Evolutionary conservation across 92 coral and sea anemone genomes (phyloP).

Genomic region (Siderastrea siderea): DNA sequence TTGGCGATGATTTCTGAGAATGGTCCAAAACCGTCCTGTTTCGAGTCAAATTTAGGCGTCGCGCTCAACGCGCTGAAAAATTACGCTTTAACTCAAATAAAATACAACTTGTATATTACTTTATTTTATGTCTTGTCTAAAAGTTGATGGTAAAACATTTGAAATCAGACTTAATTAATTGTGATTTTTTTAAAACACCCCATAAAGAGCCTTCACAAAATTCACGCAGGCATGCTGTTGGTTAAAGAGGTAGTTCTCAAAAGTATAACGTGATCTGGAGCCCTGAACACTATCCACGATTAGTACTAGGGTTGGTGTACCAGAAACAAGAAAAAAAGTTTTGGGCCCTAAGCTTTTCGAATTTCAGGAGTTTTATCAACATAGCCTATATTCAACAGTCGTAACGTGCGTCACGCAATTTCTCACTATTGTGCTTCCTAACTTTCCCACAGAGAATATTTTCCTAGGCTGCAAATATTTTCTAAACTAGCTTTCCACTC

Average conservation of each 20-base stretch:
- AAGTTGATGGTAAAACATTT: constrained; percentile 35
- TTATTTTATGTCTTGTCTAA: constrained; percentile 43
- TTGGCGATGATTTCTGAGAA: too few species aligned
- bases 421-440: too few species aligned
- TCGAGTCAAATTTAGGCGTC: constrained; percentile 66
- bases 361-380: neutral
- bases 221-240: constrained; percentile 28
- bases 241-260: constrained; percentile 48
- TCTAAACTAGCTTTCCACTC: constrained; percentile 1
- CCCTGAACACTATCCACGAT: constrained; percentile 42
- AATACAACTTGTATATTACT: constrained; percentile 29
- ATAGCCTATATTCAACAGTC: neutral
- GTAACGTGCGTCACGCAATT: neutral
- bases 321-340: neutral
- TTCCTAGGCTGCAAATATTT: neutral
- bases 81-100: constrained; percentile 49
- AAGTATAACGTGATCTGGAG: constrained; percentile 47
- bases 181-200: constrained; percentile 40
- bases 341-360: neutral
- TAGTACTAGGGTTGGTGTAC: constrained; percentile 28
- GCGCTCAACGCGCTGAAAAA: constrained; percentile 38
- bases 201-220: constrained; percentile 38
- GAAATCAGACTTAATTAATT: constrained; percentile 32
- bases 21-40: too few species aligned
- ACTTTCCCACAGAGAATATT: neutral